Conservation (phyloP, 2,888 invertebrate species). For the Lasioglossum morio region DNA sequence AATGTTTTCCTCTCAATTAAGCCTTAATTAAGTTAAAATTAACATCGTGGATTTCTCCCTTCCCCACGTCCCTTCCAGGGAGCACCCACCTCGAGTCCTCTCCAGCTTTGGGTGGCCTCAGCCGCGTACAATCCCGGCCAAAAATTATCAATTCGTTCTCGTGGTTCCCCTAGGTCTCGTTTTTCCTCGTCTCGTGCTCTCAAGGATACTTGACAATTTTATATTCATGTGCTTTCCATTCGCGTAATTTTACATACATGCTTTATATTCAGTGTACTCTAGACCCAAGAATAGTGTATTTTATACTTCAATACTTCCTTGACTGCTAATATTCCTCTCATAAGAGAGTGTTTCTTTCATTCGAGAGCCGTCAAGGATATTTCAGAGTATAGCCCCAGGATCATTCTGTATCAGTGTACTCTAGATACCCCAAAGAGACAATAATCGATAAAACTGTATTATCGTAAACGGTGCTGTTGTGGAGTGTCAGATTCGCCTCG, state of each 20-base stretch:
- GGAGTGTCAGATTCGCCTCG: background rate
- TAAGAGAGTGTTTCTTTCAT: background rate
- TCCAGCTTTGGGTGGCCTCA: conserved; percentile 84
- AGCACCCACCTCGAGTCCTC: conserved; percentile 75
- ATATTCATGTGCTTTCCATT: too few species aligned
- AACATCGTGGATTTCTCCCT: conserved; percentile 83
- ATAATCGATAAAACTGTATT: background rate
- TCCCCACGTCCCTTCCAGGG: conserved; percentile 71
- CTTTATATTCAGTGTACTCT: background rate
- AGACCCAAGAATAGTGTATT: background rate
- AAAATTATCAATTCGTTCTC: conserved; percentile 63
- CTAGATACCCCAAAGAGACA: background rate
- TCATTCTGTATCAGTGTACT: conserved; percentile 14
- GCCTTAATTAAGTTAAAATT: conserved; percentile 85
- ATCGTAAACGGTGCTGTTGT: conserved; percentile 25
- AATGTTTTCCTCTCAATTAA: conserved; percentile 85
- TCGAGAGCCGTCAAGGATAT: background rate
- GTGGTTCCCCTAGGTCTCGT: background rate
- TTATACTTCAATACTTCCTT: background rate
- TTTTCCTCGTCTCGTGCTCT: too few species aligned
- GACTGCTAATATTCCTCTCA: background rate
- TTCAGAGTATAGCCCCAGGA: conserved; percentile 9
- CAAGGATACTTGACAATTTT: too few species aligned
- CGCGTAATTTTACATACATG: too few species aligned
- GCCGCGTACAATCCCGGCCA: conserved; percentile 78